phyloP scores from a whole-genome alignment of 2,113 vertebrate species.

The Xerus inauris region DNA sequence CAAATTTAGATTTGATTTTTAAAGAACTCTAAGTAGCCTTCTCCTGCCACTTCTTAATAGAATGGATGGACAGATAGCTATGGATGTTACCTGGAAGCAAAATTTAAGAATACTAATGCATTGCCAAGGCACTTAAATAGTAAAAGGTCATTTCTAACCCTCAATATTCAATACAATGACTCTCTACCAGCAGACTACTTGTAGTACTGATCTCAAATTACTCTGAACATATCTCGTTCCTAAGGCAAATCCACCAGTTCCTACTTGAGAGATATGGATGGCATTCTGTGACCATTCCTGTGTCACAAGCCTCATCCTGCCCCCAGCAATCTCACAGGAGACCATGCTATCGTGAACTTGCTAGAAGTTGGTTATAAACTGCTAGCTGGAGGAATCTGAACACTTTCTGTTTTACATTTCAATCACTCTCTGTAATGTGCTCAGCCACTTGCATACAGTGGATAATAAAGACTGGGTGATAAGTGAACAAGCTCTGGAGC shows the following conservation, averaged over 20 bases:
- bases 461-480: neutral
- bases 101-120: neutral
- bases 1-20: neutral
- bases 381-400: neutral
- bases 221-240: neutral
- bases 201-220: neutral
- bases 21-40: neutral
- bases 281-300: neutral
- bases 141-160: neutral
- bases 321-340: neutral
- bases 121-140: neutral
- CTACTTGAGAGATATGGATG: neutral
- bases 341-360: neutral
- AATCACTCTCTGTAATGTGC: neutral
- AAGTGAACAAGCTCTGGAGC: neutral
- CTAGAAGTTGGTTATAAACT: neutral
- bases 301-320: neutral
- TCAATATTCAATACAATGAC: slow-evolving; percentile 26
- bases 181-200: neutral
- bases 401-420: neutral
- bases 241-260: neutral
- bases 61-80: neutral
- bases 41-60: neutral
- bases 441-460: neutral
- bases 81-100: neutral